A percentile compares a stretch with the other conserved stretches of the same genome.
Evolutionary conservation across 1,140 invertebrate species (phyloP).

Genomic region (Batillaria attramentaria): DNA sequence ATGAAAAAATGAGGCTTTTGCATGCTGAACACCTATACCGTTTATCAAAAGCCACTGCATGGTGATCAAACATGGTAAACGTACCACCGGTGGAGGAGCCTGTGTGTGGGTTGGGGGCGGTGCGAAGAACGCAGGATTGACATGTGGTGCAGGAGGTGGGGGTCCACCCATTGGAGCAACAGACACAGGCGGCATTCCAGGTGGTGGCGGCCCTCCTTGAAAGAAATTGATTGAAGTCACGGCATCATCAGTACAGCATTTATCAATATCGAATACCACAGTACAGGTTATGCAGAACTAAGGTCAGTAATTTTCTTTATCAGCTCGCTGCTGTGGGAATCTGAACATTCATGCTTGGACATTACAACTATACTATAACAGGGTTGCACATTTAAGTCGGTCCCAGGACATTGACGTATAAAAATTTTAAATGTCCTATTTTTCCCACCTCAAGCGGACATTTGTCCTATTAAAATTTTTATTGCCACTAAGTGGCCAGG

Average conservation of each 20-base stretch:
- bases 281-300: neutral
- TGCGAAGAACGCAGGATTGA: slow-evolving; percentile 96
- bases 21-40: neutral
- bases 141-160: slow-evolving; percentile 87
- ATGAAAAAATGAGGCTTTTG: too few species aligned
- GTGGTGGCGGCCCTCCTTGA: slow-evolving; percentile 62
- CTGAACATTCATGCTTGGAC: too few species aligned
- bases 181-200: slow-evolving; percentile 56
- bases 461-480: too few species aligned
- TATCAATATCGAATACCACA: slow-evolving; percentile 8
- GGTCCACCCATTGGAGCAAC: slow-evolving; percentile 51
- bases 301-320: too few species aligned
- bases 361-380: too few species aligned
- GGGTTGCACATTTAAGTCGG: too few species aligned
- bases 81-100: slow-evolving; percentile 57
- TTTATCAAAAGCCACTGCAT: neutral
- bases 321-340: too few species aligned
- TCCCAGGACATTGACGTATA: too few species aligned
- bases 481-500: too few species aligned
- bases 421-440: too few species aligned
- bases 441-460: too few species aligned
- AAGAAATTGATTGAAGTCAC: neutral
- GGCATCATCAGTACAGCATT: slow-evolving; percentile 23
- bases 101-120: slow-evolving; percentile 53
- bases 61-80: slow-evolving; percentile 26